Conservation (phyloP, 2,888 invertebrate species). For the Hyposoter dolosus region DNA sequence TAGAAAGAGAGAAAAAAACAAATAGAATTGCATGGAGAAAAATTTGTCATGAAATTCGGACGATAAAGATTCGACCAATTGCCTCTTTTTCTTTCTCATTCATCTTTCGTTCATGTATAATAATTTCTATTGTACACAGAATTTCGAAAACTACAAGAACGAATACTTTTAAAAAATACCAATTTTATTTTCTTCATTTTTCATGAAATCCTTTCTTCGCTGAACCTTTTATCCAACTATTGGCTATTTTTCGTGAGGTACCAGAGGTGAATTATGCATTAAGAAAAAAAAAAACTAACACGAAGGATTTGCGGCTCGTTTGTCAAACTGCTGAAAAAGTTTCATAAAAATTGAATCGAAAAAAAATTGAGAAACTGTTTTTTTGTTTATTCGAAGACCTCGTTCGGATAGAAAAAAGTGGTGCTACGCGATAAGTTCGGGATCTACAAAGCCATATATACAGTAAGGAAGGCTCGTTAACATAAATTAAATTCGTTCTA, state of each 20-base stretch:
- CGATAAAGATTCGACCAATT: constrained; percentile 40
- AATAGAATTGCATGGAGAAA: constrained; percentile 45
- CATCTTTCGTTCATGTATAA: background rate
- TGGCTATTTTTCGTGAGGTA: constrained; percentile 25
- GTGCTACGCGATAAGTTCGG: background rate
- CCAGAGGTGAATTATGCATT: background rate
- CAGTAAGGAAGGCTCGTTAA: constrained; percentile 45
- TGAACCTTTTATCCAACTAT: constrained; percentile 31
- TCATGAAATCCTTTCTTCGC: background rate
- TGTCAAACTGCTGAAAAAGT: background rate
- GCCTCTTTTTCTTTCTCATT: constrained; percentile 17
- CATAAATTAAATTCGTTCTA: constrained; percentile 68
- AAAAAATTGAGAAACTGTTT: background rate
- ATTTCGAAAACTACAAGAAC: background rate
- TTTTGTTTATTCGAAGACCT: background rate
- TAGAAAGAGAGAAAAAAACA: constrained; percentile 27
- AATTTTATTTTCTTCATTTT: background rate
- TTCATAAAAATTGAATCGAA: background rate
- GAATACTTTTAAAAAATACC: background rate
- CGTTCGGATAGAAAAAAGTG: background rate
- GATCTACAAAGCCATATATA: constrained; percentile 58
- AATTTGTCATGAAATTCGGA: constrained; percentile 62
- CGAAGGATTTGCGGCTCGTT: background rate
- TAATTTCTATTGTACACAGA: background rate
- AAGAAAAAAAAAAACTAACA: background rate